Percentiles rank a stretch among this genome's conserved stretches.
Conservation (phyloP, 2,888 invertebrate species). For the Andricus curvator region DNA sequence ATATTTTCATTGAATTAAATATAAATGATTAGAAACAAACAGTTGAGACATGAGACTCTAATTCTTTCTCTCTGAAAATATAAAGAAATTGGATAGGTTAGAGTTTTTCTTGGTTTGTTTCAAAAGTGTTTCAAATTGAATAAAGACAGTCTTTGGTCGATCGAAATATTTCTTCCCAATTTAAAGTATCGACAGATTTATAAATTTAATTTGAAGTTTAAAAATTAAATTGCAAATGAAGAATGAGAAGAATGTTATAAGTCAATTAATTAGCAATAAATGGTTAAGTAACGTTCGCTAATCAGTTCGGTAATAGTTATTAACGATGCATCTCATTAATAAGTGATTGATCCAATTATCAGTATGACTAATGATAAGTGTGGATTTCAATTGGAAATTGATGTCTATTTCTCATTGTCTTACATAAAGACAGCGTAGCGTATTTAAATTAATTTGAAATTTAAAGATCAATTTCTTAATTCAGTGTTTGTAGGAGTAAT, state of each 20-base stretch:
- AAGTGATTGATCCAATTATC: constrained; percentile 33
- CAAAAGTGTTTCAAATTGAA: not conserved
- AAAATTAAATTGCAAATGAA: not conserved
- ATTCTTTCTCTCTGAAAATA: too few species aligned
- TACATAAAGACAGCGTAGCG: not conserved
- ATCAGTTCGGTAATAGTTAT: constrained; percentile 36
- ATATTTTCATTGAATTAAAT: not conserved
- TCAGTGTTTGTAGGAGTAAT: not conserved
- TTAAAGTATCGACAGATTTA: too few species aligned
- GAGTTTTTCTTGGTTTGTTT: not conserved
- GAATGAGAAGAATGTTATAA: not conserved
- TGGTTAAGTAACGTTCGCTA: constrained; percentile 4
- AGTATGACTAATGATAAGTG: constrained; percentile 21
- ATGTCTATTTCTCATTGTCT: not conserved
- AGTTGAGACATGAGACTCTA: too few species aligned
- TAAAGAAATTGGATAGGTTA: too few species aligned
- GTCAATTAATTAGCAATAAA: not conserved
- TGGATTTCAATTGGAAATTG: constrained; percentile 9
- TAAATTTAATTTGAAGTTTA: not conserved
- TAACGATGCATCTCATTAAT: not conserved
- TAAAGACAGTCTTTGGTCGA: not conserved
- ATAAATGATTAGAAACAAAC: not conserved
- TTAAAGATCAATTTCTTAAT: not conserved
- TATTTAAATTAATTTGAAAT: not conserved
- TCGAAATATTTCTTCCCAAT: not conserved